Base-by-base conservation (phyloP, 2,888 invertebrate species). In the Drosophila rellima region DNA sequence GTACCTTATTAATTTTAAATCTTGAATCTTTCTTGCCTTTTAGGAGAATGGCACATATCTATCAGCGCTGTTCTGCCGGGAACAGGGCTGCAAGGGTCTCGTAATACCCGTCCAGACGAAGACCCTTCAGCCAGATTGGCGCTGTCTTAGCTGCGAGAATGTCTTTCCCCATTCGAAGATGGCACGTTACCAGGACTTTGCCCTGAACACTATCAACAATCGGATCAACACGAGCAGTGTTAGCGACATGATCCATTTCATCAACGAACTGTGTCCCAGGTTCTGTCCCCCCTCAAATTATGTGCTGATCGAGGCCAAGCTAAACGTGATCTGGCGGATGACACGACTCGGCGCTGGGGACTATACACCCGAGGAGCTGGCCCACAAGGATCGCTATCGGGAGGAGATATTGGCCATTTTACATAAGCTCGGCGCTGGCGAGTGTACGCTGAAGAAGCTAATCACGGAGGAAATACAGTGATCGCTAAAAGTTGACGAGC, bases 91-190 rank as follows among this genome's bases (percentile, higher is more conserved):
- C 83, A 85, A 84, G 40, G 92, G 93, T 17, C 78, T 90, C 59
- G 90, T 91, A 17, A 84, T 95, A 65, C 95, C 95, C 10, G 93
- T 93, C 0, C 93, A 95, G 89, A 95, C 96, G 4, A 92, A 95
- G 60, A 94, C 94, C 35, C 91, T 94, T 76, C 91, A 92, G 6
- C 94, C 95, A 0, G 91, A 93, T 5, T 96, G 96, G 96, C 93
- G 94, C 69, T 96, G 96, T 89, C 93, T 94, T 65, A 94, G 93
- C 83, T 96, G 96, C 88, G 93, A 84, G 37, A 85, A 77, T 33
- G 83, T 91, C 7, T 90, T 91, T 50, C 88, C 90, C 6, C 91
- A 91, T 33, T 68, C 89, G 7, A 91, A 92, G 75, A 91, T 92
- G 90, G 90, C 91, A 0, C 90, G 92, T 26, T 91, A 91, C 63